Base-by-base conservation (phyloP, 2,888 invertebrate genomes). In the Habroteleia sp. region DNA sequence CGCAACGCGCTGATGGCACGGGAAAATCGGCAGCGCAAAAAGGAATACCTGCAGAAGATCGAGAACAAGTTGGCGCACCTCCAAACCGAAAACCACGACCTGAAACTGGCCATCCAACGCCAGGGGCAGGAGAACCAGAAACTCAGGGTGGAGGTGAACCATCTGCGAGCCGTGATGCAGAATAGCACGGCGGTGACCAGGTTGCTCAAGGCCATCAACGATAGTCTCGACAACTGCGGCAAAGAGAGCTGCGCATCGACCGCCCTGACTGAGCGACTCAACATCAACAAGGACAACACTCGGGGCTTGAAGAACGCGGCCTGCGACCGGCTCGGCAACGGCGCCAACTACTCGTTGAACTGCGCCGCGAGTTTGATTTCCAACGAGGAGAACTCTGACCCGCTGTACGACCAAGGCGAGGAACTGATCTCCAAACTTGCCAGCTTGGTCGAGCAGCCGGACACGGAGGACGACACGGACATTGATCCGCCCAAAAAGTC, bases 1-100 rank as follows among this genome's bases (percentile, higher is more conserved):
- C 89, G 90, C 76, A 93, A 93, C 83, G 93, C 93, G 0, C 80
- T 92, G 23, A 89, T 92, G 86, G 93, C 93, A 0, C 87, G 93
- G 1, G 91, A 92, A 80, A 93, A 93, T 81, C 89, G 93, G 0
- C 89, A 90, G 1, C 90, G 89, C 37, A 93, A 93, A 80, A 93
- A 93, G 81, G 89, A 90, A 23, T 91, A 93, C 79, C 78, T 93
- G 11, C 89, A 91, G 63, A 89, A 88, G 8, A 87, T 93, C 8
- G 92, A 93, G 81, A 88, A 85, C 17, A 89, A 91, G 74, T 82
- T 91, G 0, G 79, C 85, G 0, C 82, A 85, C 6, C 86, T 90
- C 20, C 89, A 89, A 33, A 81, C 80, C 4, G 89, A 90, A 16
- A 91, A 91, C 78, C 88, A 88, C 60, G 89, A 89, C 5, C 83